Evolutionary conservation across 2,113 vertebrate genomes (phyloP).

Genomic region (Halcyon senegalensis): DNA sequence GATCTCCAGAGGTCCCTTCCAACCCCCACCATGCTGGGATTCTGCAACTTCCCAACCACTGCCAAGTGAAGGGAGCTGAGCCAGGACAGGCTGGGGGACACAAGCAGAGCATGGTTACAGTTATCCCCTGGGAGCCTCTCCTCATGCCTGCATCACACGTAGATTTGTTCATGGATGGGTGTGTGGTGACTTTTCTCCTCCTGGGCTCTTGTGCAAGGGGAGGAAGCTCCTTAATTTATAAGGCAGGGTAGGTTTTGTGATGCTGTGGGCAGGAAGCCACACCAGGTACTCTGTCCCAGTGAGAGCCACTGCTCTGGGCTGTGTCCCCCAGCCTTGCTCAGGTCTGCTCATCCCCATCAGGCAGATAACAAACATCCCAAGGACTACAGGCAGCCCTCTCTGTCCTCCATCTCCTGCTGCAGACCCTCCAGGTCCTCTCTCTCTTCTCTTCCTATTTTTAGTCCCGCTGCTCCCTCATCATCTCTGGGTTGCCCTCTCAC

Average conservation of each 20-base stretch:
- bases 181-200: not conserved
- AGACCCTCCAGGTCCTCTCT: not conserved
- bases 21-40: too few relatives aligned
- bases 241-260: not conserved
- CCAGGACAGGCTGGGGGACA: not conserved
- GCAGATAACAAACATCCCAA: accelerated
- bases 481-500: not conserved
- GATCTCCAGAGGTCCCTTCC: too few relatives aligned
- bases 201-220: too few relatives aligned
- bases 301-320: not conserved
- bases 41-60: not conserved
- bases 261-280: not conserved
- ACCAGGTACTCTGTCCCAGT: too few relatives aligned
- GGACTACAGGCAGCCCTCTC: not conserved
- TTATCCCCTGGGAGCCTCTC: not conserved
- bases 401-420: not conserved
- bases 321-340: not conserved
- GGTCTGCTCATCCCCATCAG: accelerated
- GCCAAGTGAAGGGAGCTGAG: not conserved
- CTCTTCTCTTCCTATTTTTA: not conserved
- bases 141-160: accelerated
- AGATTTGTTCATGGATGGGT: not conserved
- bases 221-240: not conserved
- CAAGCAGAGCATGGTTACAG: not conserved
- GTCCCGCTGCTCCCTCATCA: not conserved